Evolutionary conservation across 2,113 vertebrate species (phyloP), one percentile per base, ranked within the genome.

Genomic region (Eulemur macaco): DNA sequence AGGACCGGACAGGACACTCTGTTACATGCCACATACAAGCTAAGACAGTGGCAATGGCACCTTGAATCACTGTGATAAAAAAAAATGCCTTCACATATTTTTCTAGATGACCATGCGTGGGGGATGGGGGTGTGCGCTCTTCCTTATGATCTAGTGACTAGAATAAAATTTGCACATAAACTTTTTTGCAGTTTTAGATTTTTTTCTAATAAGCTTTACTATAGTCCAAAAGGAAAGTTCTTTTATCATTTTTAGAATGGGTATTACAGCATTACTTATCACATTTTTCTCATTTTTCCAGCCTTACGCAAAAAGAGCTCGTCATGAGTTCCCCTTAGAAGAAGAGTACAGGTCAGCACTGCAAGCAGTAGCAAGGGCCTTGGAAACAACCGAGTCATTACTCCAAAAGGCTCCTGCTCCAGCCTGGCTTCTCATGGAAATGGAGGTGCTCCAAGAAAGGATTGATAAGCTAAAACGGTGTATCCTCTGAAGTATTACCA

Each of bases 271-370:
- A 66, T 58, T 15, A 50, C 50, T 18, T 45, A 63, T 11, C 23
- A 23, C 37, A 13, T 4, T 58, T 58, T 71, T 97, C 95, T 45
- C 52, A 90, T 95, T 93, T 71, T 71, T 77, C 58, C 98, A 99
- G 99, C 99, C 99, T 0, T 98, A 95, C 83, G 97, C 98, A 17
- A 99, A 99, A 96, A 98, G 98, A 98, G 98, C 98, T 1, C 99
- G 99, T 21, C 98, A 97, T 1, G 98, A 98, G 56, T 91, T 91
- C 0, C 95, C 97, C 9, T 45, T 81, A 6, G 99, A 99, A 90
- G 99, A 99, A 47, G 99, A 99, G 96, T 99, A 98, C 63, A 98
- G 98, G 93, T 95, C 97, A 63, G 98, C 99, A 15, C 47, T 99
- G 73, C 98, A 98, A 77, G 98, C 93, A 0, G 99, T 99, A 34